Conservation (phyloP, 2,797 vertebrate species). For the Hoplostethus mediterraneus region DNA sequence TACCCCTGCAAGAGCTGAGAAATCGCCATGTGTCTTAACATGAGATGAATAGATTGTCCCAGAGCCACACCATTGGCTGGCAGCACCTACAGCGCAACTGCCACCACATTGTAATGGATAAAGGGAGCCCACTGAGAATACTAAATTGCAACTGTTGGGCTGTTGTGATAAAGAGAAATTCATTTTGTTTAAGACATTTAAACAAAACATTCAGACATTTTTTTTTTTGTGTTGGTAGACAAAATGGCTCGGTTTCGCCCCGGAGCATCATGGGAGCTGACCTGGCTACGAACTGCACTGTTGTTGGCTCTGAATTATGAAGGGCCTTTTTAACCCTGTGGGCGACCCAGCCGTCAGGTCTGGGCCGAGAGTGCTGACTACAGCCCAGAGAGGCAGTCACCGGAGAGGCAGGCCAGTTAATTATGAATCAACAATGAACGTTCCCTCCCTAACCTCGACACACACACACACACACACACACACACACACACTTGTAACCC, state of each 20-base stretch:
- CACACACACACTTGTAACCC: constrained; percentile 5
- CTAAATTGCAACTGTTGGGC: constrained; percentile 39
- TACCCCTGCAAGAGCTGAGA: constrained; percentile 32
- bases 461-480: neutral
- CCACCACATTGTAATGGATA: constrained; percentile 25
- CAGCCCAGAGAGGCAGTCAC: constrained; percentile 19
- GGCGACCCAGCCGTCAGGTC: constrained; percentile 48
- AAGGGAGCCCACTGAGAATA: constrained; percentile 41
- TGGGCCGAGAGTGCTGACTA: constrained; percentile 45
- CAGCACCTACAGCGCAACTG: constrained; percentile 36
- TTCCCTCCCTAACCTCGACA: neutral
- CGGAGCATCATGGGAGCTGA: constrained; percentile 53
- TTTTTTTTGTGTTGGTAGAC: constrained; percentile 33
- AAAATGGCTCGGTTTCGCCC: constrained; percentile 45
- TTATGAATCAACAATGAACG: constrained; percentile 43
- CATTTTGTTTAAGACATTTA: constrained; percentile 1
- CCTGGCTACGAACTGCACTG: constrained; percentile 32
- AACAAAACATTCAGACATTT: constrained; percentile 27
- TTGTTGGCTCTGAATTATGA: constrained; percentile 61
- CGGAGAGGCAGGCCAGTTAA: constrained; percentile 25
- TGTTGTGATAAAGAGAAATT: constrained; percentile 8
- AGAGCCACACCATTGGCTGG: constrained; percentile 21
- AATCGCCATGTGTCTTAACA: constrained; percentile 32
- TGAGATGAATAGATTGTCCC: constrained; percentile 44
- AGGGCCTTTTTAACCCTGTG: constrained; percentile 66